Conservation (phyloP, 1,140 invertebrate genomes). For the Caenorhabditis tropicalis region DNA sequence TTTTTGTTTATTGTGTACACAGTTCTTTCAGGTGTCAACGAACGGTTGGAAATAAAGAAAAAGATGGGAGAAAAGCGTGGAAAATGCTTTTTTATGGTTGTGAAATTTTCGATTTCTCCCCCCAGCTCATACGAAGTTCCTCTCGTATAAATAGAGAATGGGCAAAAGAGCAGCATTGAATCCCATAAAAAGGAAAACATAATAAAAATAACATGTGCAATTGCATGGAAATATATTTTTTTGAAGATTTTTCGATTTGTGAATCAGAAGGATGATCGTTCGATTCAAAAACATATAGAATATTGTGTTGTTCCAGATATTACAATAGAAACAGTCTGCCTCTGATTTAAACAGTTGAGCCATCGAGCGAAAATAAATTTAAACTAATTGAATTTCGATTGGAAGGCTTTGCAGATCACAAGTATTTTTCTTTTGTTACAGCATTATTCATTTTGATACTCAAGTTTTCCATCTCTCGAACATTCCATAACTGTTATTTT, state of each 20-base stretch:
- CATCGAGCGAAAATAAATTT: no score
- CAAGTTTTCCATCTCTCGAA: background rate
- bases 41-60: background rate
- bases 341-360: no score
- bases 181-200: background rate
- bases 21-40: background rate
- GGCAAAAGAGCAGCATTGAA: background rate
- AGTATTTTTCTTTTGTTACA: no score
- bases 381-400: no score
- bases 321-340: no score
- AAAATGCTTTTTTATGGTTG: background rate
- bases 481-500: background rate
- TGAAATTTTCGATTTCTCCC: background rate
- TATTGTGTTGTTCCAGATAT: no score
- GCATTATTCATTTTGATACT: no score
- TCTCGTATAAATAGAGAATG: background rate
- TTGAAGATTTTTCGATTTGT: background rate
- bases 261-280: background rate
- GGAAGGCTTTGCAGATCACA: no score
- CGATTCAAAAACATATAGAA: background rate
- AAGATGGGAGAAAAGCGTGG: background rate
- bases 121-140: no score
- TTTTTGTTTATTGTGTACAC: conserved; percentile 8
- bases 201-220: background rate
- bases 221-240: background rate